Base-by-base conservation (phyloP, 35 echinoderm and acorn worm species). In the Patiria miniata region DNA sequence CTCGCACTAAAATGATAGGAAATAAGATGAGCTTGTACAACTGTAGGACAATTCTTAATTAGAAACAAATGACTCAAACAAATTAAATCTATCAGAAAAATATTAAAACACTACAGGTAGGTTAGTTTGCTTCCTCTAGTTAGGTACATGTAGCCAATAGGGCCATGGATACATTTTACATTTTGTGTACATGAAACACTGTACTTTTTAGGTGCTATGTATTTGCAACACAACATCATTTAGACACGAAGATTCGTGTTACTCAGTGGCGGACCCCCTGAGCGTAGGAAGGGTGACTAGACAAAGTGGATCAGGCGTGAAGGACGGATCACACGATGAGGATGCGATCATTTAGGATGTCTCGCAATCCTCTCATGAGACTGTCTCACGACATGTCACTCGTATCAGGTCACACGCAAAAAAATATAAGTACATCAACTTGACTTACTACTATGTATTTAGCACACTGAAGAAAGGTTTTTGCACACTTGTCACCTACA, bases 301-400 rank as follows among this genome's bases (percentile, higher is more conserved):
- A 73, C 65, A 30, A 73, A 73, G 29, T 73, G 34, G 65, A 73
- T 73, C 65, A 73, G 34, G 65, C 65, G 34, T 73, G 65, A 73
- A 73, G 29, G 34, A 26, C 14, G 29, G 14, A 73, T 73, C 65
- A 26, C 65, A 73, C 29, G 65, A 73, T 73, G 29, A 73, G 65
- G 65, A 73, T 8, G 65, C 34, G 26, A 73, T 73, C 14, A 34
- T 73, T 73, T 32, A 34, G 65, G 34, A 34, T 73, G 42, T 26
- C 8, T 34, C 34, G 14, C 14, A 10, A 73, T 4, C 65, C 15
- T 34, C 34, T 73, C 7, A 14, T 73, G 26, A 28, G 0, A 73
- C n/a, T 73, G 65, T 73, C 26, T 10, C 65, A 9, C 65, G 34
- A 14, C 65, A 36, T 73, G 65, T 23, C 65, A 26, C 21, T 21